Percentiles rank a stretch among this genome's conserved stretches.
Conservation (phyloP, 2,113 vertebrate genomes). For the Atlantisia rogersi region DNA sequence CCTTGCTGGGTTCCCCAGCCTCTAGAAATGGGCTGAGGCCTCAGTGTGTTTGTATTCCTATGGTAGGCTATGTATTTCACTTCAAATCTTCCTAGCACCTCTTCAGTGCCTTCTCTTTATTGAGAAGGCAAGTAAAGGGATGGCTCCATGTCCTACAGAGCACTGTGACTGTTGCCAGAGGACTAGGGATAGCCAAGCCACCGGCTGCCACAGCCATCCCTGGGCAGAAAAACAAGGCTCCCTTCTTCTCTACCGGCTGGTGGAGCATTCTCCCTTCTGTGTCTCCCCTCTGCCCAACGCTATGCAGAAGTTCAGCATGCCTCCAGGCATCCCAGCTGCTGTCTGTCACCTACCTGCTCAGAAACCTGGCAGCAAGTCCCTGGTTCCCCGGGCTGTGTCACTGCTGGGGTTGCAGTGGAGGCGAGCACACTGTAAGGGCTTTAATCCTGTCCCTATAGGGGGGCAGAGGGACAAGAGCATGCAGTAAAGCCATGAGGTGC, state of each 20-base stretch:
- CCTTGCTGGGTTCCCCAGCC: neutral
- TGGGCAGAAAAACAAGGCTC: neutral
- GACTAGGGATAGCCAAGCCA: neutral
- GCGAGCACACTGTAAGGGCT: neutral
- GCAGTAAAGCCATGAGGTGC: neutral
- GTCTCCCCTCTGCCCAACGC: neutral
- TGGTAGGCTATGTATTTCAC: neutral
- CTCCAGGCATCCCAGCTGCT: neutral
- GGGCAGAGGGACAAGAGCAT: neutral
- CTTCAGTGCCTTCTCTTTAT: neutral
- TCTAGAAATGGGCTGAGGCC: neutral
- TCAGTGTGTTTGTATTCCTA: neutral
- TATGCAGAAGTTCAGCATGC: rapidly evolving
- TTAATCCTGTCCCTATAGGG: neutral
- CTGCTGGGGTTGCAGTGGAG: neutral
- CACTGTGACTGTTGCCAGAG: neutral
- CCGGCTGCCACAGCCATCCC: neutral
- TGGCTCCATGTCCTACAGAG: neutral
- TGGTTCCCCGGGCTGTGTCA: neutral
- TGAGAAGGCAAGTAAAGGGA: neutral
- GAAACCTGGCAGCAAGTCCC: neutral
- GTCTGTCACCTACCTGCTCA: neutral
- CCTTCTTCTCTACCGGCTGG: neutral
- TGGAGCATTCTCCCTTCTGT: neutral
- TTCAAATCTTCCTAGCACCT: neutral